phyloP scores from a whole-genome alignment of 2,888 invertebrate species.

The Eurytoma adleriae region DNA sequence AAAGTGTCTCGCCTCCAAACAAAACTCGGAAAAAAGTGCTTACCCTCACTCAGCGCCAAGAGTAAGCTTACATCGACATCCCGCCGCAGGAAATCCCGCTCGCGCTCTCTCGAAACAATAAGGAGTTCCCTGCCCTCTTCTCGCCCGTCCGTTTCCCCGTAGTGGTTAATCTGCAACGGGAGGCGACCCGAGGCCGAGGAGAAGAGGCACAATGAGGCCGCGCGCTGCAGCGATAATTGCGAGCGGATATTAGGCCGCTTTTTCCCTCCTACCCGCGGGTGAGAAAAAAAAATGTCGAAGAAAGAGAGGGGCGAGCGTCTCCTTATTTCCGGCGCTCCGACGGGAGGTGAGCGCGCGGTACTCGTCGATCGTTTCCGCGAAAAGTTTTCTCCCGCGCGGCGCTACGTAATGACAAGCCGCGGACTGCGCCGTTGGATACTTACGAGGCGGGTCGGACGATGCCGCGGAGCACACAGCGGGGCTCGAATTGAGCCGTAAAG shows the following conservation, averaged over 20 bases:
- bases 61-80: no score
- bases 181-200: not conserved
- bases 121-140: constrained; percentile 3
- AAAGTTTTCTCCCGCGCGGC: constrained; percentile 21
- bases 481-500: no score
- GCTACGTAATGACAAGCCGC: constrained; percentile 9
- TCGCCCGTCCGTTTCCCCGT: not conserved
- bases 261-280: not conserved
- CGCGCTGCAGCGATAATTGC: constrained; percentile 39
- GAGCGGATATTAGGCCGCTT: constrained; percentile 52
- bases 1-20: no score
- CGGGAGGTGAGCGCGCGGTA: not conserved
- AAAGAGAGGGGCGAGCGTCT: not conserved
- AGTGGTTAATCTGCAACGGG: constrained; percentile 25
- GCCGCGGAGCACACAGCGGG: no score
- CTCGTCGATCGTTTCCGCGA: constrained; percentile 35
- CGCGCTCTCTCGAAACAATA: constrained; percentile 9
- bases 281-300: not conserved
- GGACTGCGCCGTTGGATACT: not conserved
- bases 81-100: not conserved
- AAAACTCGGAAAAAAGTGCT: no score
- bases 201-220: constrained; percentile 21
- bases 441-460: no score
- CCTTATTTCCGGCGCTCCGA: not conserved
- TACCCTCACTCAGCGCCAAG: no score